Evolutionary conservation across 2,797 vertebrate genomes (phyloP), one percentile per base, ranked within the genome.

Genomic region (Holocentrus rufus): DNA sequence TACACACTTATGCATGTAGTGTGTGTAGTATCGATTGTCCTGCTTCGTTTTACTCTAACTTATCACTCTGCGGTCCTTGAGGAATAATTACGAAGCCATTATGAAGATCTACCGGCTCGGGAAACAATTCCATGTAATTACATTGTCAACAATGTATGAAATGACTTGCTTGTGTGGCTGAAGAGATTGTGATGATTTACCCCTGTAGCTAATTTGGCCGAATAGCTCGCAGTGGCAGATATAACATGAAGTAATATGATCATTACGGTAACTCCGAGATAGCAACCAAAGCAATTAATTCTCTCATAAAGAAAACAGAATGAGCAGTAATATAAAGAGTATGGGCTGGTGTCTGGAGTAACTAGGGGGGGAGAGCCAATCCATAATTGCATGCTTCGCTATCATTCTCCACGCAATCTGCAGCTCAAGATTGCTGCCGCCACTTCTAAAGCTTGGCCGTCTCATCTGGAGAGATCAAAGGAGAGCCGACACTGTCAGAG

Each of bases 91-190:
- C 58, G 1, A 7, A 25, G 49, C 50, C 25, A 34, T 68, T 79
- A 67, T 3, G 2, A 63, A 81, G 62, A 72, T 74, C 30, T 54
- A 68, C 25, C 44, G 57, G 70, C 58, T 68, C 52, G 25, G 54
- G 44, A 79, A 82, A 70, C 69, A 56, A 46, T 69, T 67, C 18
- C 34, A 25, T 74, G 17, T 81, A 70, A 80, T 87, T 76, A 75
- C 13, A 39, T 20, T 54, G 72, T 82, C 78, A 77, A 23, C 42
- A 56, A n/a, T 60, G 73, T 49, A 36, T 49, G 60, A 78, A 72
- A 76, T 46, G 42, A 73, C 25, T 50, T 57, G 34, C 42, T 52
- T 57, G 47, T 58, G 61, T 31, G 27, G 53, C 34, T 57, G 31
- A 76, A 76, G 46, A 49, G 54, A 62, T 18, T 55, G 39, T 68